These are phyloP conservation scores for Cercocebus atys DNA, from an alignment of 2,113 vertebrate genomes.

Conservation along the genomic window DNA sequence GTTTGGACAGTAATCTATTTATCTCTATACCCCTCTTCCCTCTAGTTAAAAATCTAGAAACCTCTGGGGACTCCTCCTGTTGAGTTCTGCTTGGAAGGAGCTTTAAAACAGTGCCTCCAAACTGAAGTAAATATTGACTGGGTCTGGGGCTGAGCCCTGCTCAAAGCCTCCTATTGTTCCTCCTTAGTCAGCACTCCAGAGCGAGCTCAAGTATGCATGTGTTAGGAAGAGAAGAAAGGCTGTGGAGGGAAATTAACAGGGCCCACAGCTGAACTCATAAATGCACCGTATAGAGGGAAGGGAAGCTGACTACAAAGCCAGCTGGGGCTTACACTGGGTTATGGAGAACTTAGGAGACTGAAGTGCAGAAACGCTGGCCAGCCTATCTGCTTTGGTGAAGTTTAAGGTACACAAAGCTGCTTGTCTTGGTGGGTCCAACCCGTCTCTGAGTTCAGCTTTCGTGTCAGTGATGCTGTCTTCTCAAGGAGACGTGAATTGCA, in stretches of 20 bases:
- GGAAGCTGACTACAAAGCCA: conserved; percentile 69
- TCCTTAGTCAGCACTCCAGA: conserved; percentile 85
- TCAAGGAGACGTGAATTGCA: not conserved
- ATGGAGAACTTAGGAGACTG: conserved; percentile 62
- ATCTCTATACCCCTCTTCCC: conserved; percentile 1
- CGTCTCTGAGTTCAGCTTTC: not conserved
- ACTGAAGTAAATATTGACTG: conserved; percentile 86
- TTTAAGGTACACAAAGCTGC: conserved; percentile 69
- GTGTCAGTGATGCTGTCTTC: not conserved
- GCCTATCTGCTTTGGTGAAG: conserved; percentile 44
- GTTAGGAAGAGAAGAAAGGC: conserved; percentile 84
- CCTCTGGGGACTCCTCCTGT: conserved; percentile 19
- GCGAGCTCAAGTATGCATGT: conserved; percentile 88
- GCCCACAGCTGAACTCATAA: conserved; percentile 83
- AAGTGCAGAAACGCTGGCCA: not conserved
- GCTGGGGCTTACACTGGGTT: conserved; percentile 25
- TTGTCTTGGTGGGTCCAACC: not conserved
- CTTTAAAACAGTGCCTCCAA: conserved; percentile 79
- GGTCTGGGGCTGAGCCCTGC: conserved; percentile 77
- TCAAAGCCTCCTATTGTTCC: conserved; percentile 89
- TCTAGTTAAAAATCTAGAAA: conserved; percentile 55
- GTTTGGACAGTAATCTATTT: conserved; percentile 69
- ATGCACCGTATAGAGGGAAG: conserved; percentile 68
- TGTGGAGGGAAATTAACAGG: conserved; percentile 68
- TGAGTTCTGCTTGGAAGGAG: conserved; percentile 77